Evolutionary conservation across 2,797 vertebrate species (phyloP).

Genomic region (Tapera naevia): DNA sequence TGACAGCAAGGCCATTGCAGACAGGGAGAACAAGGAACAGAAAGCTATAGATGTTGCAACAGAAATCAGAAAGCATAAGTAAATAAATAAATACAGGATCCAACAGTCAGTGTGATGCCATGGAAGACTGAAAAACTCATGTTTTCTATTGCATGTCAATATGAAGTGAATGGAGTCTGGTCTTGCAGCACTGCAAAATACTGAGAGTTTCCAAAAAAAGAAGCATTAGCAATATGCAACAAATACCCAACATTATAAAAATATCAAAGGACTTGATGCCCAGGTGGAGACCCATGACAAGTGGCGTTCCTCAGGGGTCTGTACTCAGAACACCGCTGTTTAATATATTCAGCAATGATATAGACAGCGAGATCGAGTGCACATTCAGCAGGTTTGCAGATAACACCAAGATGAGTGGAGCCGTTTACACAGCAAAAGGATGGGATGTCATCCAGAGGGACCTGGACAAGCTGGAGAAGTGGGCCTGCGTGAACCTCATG

Average conservation of each 20-base stretch:
- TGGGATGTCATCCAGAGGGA: no score
- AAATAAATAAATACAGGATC: background rate
- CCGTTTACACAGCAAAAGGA: no score
- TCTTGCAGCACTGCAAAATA: background rate
- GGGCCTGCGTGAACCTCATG: no score
- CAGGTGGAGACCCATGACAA: no score
- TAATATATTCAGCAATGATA: no score
- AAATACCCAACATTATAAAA: background rate
- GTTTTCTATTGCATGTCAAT: background rate
- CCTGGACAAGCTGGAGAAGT: no score
- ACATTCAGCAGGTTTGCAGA: no score
- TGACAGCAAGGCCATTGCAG: background rate
- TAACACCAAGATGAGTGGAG: no score
- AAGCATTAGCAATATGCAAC: background rate
- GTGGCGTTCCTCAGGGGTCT: no score
- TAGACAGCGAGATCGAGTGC: no score
- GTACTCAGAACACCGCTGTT: no score
- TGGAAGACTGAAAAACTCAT: background rate
- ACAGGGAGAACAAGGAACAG: background rate
- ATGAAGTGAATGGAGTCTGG: background rate
- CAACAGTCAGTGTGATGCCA: background rate
- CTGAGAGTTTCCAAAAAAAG: background rate
- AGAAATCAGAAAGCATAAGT: background rate
- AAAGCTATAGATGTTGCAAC: background rate
- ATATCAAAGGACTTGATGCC: background rate